Percentiles rank a stretch among this genome's conserved stretches.
These are phyloP conservation scores for Aphaenogaster floridana DNA, from an alignment of 1,140 invertebrate species.

Conservation along the genomic window DNA sequence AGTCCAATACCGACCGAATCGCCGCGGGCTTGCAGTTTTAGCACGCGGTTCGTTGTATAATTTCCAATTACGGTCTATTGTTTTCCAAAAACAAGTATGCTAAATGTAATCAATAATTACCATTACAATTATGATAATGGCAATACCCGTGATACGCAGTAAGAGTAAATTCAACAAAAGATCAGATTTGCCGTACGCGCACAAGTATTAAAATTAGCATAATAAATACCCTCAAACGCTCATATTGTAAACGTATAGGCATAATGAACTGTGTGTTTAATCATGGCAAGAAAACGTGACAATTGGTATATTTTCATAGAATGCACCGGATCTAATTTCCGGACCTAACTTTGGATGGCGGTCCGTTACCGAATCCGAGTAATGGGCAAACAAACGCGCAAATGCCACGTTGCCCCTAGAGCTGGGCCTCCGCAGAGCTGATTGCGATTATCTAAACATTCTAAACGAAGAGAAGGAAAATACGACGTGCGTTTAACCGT, in stretches of 20 bases:
- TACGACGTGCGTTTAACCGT: conserved; percentile 47
- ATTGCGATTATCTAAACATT: conserved; percentile 50
- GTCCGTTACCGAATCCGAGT: conserved; percentile 21
- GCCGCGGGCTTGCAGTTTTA: conserved; percentile 33
- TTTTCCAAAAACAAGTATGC: neutral
- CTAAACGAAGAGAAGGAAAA: conserved; percentile 15
- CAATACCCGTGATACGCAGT: neutral
- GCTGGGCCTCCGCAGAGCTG: conserved; percentile 28
- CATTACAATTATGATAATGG: conserved; percentile 13
- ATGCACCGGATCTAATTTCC: conserved; percentile 44
- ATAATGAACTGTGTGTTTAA: neutral
- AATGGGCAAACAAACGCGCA: conserved; percentile 54
- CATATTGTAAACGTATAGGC: neutral
- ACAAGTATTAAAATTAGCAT: conserved; percentile 7
- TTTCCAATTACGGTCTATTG: conserved; percentile 1
- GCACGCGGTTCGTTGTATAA: neutral
- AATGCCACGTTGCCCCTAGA: conserved; percentile 37
- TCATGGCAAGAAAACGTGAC: neutral
- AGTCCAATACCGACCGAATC: conserved; percentile 25
- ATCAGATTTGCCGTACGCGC: neutral
- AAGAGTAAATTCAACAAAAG: neutral
- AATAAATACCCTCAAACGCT: neutral
- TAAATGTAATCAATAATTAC: conserved; percentile 17
- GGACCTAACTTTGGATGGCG: neutral
- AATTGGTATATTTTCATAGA: conserved; percentile 8